Evolutionary conservation across 2,797 vertebrate species (phyloP).

Genomic region (Limosa lapponica): DNA sequence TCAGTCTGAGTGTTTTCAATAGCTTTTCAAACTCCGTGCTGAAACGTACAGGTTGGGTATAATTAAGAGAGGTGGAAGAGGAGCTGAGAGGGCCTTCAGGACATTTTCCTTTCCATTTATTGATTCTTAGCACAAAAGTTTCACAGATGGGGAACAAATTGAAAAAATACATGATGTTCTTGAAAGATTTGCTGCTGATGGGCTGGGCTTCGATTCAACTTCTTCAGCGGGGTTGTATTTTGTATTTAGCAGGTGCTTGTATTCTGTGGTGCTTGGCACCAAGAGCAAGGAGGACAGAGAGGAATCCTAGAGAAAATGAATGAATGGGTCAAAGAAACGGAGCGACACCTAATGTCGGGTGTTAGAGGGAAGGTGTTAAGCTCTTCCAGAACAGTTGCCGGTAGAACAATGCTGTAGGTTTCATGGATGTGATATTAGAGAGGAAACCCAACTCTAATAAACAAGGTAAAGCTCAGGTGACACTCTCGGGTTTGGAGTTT

Average conservation of each 20-base stretch:
- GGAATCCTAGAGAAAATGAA: not conserved
- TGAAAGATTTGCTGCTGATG: slow-evolving; percentile 9
- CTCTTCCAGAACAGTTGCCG: not conserved
- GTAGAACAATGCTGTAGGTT: not conserved
- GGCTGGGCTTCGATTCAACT: slow-evolving; percentile 22
- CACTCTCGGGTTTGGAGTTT: not conserved
- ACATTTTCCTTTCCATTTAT: slow-evolving; percentile 26
- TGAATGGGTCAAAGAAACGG: not conserved
- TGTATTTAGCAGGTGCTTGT: not conserved
- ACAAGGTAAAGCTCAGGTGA: not conserved
- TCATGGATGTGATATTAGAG: not conserved
- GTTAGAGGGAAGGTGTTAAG: not conserved
- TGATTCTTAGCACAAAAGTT: slow-evolving; percentile 50
- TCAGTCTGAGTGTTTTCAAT: not conserved
- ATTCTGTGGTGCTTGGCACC: not conserved
- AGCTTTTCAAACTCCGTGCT: slow-evolving; percentile 14
- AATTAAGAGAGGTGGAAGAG: slow-evolving; percentile 26
- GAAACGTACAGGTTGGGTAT: not conserved
- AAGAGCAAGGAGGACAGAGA: not conserved
- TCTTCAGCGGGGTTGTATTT: not conserved
- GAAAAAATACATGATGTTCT: slow-evolving; percentile 10
- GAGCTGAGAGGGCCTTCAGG: slow-evolving; percentile 7
- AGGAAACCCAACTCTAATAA: not conserved
- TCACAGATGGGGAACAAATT: slow-evolving; percentile 37
- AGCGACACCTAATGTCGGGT: not conserved